These are phyloP conservation scores for Phymanthus crucifer DNA, from an alignment of 92 coral and sea anemone genomes.

Conservation along the genomic window DNA sequence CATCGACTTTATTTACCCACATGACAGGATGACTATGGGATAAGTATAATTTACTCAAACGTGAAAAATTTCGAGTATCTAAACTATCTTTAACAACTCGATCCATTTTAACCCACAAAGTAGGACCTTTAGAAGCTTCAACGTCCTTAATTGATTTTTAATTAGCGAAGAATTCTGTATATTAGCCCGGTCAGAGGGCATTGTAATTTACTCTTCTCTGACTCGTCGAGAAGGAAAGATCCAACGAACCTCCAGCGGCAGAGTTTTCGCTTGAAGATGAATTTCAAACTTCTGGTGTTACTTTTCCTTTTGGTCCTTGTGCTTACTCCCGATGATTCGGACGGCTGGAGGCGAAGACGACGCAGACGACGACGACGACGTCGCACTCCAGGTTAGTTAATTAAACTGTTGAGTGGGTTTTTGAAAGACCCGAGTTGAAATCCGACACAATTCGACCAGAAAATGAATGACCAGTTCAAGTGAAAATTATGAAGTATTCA, in stretches of 20 bases:
- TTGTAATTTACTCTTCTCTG: background rate
- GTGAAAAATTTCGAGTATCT: too few species aligned
- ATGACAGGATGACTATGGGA: too few species aligned
- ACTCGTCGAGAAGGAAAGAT: background rate
- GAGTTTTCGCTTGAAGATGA: background rate
- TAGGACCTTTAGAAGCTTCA: too few species aligned
- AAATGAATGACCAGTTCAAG: background rate
- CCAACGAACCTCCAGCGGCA: background rate
- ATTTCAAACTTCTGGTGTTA: background rate
- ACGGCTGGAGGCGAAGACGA: constrained; percentile 11
- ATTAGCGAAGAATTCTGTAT: too few species aligned
- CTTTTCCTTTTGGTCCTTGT: constrained; percentile 11
- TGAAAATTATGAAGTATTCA: too few species aligned
- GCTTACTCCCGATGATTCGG: background rate
- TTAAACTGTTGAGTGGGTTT: background rate
- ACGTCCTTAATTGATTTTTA: too few species aligned
- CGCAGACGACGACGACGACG: constrained; percentile 25
- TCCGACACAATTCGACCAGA: background rate
- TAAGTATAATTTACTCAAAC: too few species aligned
- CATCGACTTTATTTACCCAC: too few species aligned
- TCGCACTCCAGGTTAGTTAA: background rate
- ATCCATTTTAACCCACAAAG: too few species aligned
- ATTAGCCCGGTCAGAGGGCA: too few species aligned
- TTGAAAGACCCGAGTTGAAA: background rate
- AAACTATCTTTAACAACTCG: too few species aligned